Base-by-base conservation (phyloP, 2,888 invertebrate species). In the Ectemnius continuus region DNA sequence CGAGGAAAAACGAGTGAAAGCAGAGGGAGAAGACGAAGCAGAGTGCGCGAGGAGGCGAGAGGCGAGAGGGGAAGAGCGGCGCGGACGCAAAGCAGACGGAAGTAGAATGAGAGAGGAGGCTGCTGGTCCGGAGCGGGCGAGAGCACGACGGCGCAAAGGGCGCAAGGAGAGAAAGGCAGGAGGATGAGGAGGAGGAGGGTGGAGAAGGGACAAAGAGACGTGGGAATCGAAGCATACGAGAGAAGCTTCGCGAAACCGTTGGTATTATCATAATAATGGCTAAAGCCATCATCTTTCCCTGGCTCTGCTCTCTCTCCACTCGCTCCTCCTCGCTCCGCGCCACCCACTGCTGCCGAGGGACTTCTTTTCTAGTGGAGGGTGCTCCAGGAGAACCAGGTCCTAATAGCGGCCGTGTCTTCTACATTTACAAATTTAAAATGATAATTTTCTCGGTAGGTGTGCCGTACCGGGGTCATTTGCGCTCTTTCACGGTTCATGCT, bases 381-480 rank as follows among this genome's bases (percentile, higher is more conserved):
- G 67, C 72, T 71, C 71, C 64, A 61, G 68, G 58, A 23, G 23
- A 76, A 64, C 64, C 77, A 70, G 77, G 76, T 82, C 78, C 82
- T 85, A 85, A 87, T 86, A 84, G 83, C 80, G 71, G 72, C 69
- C 76, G 79, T 82, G 81, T 76, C 82, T 80, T 85, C 82, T 85
- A 86, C 86, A 86, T 87, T 87, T 86, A 83, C 84, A 87, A 87
- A 87, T 86, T 87, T 85, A 85, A 86, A 86, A 87, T 86, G 86
- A 88, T 87, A 86, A 87, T 86, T 87, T 81, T 76, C 70, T 67
- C 76, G 79, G 78, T 84, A 84, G 81, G 81, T 83, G 81, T 84
- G 84, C 81, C 23, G 68, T 81, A 77, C 81, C 77, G 79, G 79
- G 83, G 81, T 85, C 84, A 82, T 87, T 87, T 86, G 82, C 84